Evolutionary conservation across 2,888 invertebrate genomes (phyloP), one percentile per base, ranked within the genome.

Genomic region (Campaea margaritaria): DNA sequence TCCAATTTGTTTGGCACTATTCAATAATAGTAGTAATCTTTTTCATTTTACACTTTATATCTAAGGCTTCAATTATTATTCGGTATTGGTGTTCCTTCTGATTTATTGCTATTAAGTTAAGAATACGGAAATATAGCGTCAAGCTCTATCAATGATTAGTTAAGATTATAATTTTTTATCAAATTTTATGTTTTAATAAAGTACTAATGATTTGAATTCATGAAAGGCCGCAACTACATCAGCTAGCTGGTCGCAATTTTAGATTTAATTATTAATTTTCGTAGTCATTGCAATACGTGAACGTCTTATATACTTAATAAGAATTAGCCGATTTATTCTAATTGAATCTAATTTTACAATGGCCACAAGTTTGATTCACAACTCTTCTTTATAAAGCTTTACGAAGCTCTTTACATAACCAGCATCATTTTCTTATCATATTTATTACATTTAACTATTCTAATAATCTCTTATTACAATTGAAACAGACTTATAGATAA

Each of bases 321-420:
- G 81, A 81, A 76, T 81, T 82, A 87, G 86, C 84, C 76, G 75
- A 76, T 67, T 73, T 77, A 85, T 74, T 70, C 83, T 88, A 87
- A 82, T 84, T 78, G 84, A 82, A 78, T 85, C 83, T 89, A 87
- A 83, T 74, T 72, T 85, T 88, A 87, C 80, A 83, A n/a, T 91
- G 91, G 91, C 91, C 90, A 89, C 89, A 89, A 83, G 89, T 91
- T 91, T 89, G 89, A 89, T 91, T 91, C 91, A 92, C 92, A 92
- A 91, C 91, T 86, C 92, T 90, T 87, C 84, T 82, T 86, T 84
- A 91, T 92, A 92, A 92, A 92, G 92, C 91, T 91, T 91, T 78
- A 81, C 87, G 83, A 92, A 92, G 92, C 92, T 92, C 92, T 84
- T 92, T 89, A 91, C 83, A 88, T 88, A n/a, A n/a, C n/a, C n/a